Percentiles rank a stretch among this genome's conserved stretches.
Conservation (phyloP, 2,888 invertebrate species). For the Kryphioiulus occultus region DNA sequence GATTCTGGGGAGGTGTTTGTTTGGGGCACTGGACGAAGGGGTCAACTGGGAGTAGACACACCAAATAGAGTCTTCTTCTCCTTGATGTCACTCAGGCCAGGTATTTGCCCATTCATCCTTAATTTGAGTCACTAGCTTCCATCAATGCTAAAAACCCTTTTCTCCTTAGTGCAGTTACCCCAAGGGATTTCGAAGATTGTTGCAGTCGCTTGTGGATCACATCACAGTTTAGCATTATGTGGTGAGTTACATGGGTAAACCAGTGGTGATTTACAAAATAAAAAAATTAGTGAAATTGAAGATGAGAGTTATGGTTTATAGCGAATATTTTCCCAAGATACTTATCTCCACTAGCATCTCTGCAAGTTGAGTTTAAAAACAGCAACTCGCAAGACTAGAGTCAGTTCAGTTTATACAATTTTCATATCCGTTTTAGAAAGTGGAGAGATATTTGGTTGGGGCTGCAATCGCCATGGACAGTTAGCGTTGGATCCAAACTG, state of each 20-base stretch:
- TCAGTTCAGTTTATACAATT: neutral
- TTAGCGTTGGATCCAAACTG: neutral
- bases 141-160: too few relatives aligned
- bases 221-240: constrained; percentile 17
- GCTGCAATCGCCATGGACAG: constrained; percentile 17
- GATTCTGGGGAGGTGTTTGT: neutral
- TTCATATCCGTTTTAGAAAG: neutral
- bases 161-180: neutral
- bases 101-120: neutral
- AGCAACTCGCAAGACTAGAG: neutral
- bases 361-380: too few relatives aligned
- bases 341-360: too few relatives aligned
- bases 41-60: constrained; percentile 1
- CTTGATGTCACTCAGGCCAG: neutral
- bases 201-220: neutral
- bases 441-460: neutral
- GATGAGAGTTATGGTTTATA: too few relatives aligned
- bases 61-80: neutral
- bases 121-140: too few relatives aligned
- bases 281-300: too few relatives aligned
- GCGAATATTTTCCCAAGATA: too few relatives aligned
- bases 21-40: constrained; percentile 22
- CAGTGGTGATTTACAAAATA: too few relatives aligned
- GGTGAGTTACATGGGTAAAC: too few relatives aligned
- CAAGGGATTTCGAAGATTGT: neutral